Percentiles rank a stretch among this genome's conserved stretches.
These are phyloP conservation scores for Miichthys miiuy DNA, from an alignment of 2,797 vertebrate genomes.

Conservation along the genomic window DNA sequence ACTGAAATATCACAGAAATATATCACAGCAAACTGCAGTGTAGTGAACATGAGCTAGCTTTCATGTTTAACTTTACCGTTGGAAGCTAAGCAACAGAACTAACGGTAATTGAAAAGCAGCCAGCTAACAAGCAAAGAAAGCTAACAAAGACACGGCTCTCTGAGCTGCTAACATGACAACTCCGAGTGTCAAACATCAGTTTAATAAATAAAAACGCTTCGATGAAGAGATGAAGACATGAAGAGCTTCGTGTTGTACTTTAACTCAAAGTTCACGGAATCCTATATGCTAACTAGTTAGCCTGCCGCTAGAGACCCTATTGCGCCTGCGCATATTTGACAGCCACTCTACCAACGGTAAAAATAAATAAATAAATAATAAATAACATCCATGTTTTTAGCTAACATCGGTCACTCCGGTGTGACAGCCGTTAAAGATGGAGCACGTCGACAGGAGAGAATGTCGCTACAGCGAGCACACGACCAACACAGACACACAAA, in stretches of 20 bases:
- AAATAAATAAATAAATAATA: constrained; percentile 1
- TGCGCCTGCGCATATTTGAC: constrained; percentile 79
- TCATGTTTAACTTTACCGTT: not conserved
- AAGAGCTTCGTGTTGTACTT: not conserved
- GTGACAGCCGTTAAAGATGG: constrained; percentile 4
- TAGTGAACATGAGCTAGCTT: not conserved
- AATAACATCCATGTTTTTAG: constrained; percentile 67
- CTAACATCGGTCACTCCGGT: constrained; percentile 12
- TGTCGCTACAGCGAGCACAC: fast-evolving
- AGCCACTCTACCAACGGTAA: constrained; percentile 60
- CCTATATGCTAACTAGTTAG: constrained; percentile 61
- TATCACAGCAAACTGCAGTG: too few relatives aligned
- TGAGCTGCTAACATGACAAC: not conserved
- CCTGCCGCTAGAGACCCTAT: constrained; percentile 1
- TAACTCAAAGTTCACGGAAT: constrained; percentile 38
- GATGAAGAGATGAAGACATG: too few relatives aligned
- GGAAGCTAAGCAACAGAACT: not conserved
- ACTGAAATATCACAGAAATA: not conserved
- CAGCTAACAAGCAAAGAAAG: not conserved
- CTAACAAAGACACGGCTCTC: not conserved
- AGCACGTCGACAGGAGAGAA: fast-evolving
- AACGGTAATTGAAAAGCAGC: constrained; percentile 22
- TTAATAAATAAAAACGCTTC: fast-evolving
- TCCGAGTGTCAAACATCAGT: fast-evolving
- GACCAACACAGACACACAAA: not conserved